These are phyloP conservation scores for Pseudomugil gertrudae DNA, from an alignment of 2,797 vertebrate species.

Conservation along the genomic window DNA sequence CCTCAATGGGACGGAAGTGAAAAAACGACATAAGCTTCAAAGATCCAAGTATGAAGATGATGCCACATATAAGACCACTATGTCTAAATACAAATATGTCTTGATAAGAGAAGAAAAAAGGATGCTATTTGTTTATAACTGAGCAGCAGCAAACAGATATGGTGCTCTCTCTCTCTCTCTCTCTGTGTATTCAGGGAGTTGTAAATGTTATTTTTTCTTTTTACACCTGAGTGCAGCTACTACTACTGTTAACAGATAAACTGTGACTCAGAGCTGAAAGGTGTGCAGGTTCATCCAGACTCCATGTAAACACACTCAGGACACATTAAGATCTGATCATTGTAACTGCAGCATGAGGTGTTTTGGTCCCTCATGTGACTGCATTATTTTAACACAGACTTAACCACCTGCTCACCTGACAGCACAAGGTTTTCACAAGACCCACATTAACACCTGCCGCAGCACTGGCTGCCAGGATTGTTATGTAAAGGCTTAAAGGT, in stretches of 20 bases:
- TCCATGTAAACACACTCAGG: not conserved
- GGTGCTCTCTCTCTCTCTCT: constrained; percentile 1
- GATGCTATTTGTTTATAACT: no score
- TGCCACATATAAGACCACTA: not conserved
- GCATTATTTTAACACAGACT: not conserved
- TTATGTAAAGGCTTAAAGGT: not conserved
- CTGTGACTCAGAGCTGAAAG: not conserved
- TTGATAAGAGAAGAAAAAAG: not conserved
- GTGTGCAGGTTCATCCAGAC: not conserved
- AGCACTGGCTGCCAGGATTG: not conserved
- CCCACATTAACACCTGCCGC: not conserved
- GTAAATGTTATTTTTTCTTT: constrained; percentile 39
- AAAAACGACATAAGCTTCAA: not conserved
- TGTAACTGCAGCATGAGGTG: not conserved
- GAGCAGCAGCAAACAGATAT: constrained; percentile 5
- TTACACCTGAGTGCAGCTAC: constrained; percentile 40
- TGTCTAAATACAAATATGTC: not conserved
- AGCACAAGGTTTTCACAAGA: not conserved
- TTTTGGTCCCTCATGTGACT: not conserved
- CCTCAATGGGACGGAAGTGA: not conserved
- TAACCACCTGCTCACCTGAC: not conserved
- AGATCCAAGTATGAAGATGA: not conserved
- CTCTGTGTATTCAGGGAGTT: constrained; percentile 27
- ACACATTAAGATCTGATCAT: not conserved
- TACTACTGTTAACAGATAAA: constrained; percentile 7